Conservation (phyloP, 1,140 invertebrate species). For the Ostrea edulis region DNA sequence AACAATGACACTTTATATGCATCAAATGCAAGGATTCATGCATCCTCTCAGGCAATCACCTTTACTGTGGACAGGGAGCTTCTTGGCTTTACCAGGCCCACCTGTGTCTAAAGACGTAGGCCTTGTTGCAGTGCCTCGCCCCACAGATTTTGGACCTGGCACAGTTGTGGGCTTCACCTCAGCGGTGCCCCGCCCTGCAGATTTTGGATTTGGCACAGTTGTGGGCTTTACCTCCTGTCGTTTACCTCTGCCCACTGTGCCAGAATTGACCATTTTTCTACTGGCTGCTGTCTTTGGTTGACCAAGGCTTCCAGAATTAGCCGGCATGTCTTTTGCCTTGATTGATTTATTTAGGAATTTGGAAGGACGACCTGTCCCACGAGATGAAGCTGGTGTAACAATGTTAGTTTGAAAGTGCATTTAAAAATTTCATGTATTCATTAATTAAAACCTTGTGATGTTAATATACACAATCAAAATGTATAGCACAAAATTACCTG, state of each 20-base stretch:
- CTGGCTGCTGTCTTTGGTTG: background rate
- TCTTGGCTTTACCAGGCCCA: background rate
- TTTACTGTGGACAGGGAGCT: background rate
- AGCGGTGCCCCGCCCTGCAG: background rate
- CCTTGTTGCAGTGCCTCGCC: background rate
- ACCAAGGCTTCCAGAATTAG: background rate
- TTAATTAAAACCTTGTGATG: background rate
- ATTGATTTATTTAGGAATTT: background rate
- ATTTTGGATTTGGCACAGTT: background rate
- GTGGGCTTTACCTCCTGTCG: background rate
- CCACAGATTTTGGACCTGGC: background rate
- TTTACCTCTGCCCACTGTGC: background rate
- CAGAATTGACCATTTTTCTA: background rate
- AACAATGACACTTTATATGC: background rate
- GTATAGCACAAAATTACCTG: constrained; percentile 9
- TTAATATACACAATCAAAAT: background rate
- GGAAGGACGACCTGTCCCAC: background rate
- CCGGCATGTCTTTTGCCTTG: background rate
- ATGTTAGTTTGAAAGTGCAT: background rate
- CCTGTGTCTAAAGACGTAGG: background rate
- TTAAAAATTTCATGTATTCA: background rate
- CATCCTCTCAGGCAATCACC: background rate
- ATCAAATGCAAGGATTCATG: background rate
- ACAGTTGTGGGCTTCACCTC: background rate
- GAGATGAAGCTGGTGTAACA: background rate